Conservation (phyloP, 2,888 invertebrate species). For the Pyralis farinalis region DNA sequence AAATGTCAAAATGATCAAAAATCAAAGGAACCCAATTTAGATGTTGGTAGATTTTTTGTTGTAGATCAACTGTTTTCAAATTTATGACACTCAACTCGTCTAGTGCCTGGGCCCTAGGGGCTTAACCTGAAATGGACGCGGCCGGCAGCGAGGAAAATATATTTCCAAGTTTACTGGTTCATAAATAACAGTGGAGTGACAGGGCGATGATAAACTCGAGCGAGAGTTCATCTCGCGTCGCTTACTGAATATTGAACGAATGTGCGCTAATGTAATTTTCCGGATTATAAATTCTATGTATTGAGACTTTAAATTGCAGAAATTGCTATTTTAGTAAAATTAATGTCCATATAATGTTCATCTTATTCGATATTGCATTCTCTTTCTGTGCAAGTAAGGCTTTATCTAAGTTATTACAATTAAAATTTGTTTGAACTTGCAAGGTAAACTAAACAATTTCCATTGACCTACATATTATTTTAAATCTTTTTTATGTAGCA, state of each 20-base stretch:
- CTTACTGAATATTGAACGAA: slow-evolving; percentile 70
- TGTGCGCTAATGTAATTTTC: slow-evolving; percentile 47
- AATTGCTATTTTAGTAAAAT: too few species aligned
- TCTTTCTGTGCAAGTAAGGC: too few species aligned
- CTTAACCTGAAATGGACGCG: slow-evolving; percentile 78
- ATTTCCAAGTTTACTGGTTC: slow-evolving; percentile 79
- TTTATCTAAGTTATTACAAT: too few species aligned
- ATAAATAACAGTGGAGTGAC: slow-evolving; percentile 79
- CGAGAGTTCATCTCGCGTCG: slow-evolving; percentile 70
- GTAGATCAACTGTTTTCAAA: slow-evolving; percentile 62
- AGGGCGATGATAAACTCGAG: slow-evolving; percentile 74
- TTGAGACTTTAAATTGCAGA: too few species aligned
- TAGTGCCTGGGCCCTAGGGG: slow-evolving; percentile 73
- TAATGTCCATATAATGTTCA: too few species aligned
- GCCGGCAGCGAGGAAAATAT: slow-evolving; percentile 74
- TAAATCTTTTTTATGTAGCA: too few species aligned
- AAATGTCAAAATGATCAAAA: too few species aligned
- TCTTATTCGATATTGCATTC: too few species aligned
- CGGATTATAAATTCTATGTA: slow-evolving; percentile 15
- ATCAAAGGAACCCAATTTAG: too few species aligned
- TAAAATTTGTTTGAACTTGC: too few species aligned
- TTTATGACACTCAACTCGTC: slow-evolving; percentile 78
- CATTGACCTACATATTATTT: too few species aligned
- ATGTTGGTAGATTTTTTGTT: neutral
- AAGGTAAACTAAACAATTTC: too few species aligned